A percentile compares a stretch with the other conserved stretches of the same genome.
Evolutionary conservation across 2,888 invertebrate species (phyloP).

Genomic region (Cyclophora punctaria): DNA sequence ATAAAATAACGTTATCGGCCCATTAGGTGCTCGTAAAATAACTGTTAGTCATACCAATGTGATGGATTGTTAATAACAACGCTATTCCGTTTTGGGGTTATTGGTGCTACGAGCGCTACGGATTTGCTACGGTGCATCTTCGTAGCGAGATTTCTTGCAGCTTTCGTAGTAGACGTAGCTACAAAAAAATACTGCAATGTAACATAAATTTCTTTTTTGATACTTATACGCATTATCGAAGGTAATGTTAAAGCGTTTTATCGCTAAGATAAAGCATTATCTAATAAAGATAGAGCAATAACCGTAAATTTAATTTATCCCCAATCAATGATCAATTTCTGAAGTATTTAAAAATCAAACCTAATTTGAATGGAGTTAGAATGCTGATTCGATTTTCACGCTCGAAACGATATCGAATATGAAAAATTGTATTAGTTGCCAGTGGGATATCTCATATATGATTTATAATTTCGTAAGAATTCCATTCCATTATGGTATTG

Average conservation of each 20-base stretch:
- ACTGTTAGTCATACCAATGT: constrained; percentile 71
- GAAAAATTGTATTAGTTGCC: constrained; percentile 25
- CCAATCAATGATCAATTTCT: constrained; percentile 31
- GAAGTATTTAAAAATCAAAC: constrained; percentile 40
- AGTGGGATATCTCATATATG: constrained; percentile 11
- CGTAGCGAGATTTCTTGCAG: too few relatives aligned
- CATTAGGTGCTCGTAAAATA: constrained; percentile 73
- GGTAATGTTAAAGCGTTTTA: too few relatives aligned
- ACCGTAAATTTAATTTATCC: constrained; percentile 19
- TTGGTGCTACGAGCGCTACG: constrained; percentile 9
- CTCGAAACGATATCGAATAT: constrained; percentile 19
- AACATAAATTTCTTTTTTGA: too few relatives aligned
- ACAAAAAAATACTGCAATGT: too few relatives aligned
- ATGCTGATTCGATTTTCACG: constrained; percentile 20
- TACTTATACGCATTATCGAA: too few relatives aligned
- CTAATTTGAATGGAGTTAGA: constrained; percentile 26
- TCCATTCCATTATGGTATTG: neutral
- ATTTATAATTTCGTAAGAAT: constrained; percentile 9
- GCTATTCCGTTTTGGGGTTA: constrained; percentile 47
- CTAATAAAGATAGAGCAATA: constrained; percentile 12
- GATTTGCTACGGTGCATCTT: constrained; percentile 13
- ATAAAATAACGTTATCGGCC: constrained; percentile 72
- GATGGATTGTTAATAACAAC: constrained; percentile 67
- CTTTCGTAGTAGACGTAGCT: too few relatives aligned
- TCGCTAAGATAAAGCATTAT: neutral